Conservation (phyloP, 2,113 vertebrate genomes). For the Ochotona curzoniae region DNA sequence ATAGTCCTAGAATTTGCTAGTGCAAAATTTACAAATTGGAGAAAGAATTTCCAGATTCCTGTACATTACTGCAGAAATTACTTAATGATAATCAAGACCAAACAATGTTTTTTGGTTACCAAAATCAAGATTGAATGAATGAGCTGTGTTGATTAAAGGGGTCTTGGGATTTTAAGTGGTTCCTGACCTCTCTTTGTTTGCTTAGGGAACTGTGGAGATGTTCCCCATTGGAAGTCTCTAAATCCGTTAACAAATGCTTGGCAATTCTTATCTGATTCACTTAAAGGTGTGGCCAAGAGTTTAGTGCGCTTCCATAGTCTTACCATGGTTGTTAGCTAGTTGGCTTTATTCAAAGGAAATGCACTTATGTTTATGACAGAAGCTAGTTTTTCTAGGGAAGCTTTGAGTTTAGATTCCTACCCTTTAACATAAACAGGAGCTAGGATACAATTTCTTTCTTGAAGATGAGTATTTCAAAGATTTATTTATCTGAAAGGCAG, state of each 20-base stretch:
- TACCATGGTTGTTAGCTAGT: not conserved
- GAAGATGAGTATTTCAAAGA: not conserved
- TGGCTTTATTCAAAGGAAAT: conserved; percentile 13
- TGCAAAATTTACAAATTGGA: not conserved
- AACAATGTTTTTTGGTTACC: conserved; percentile 36
- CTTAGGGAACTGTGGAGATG: no score
- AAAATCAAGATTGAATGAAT: conserved; percentile 31
- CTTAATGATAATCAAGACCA: conserved; percentile 38
- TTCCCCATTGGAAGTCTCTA: no score
- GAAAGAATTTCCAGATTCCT: conserved; percentile 24
- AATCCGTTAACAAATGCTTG: no score
- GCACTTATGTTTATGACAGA: not conserved
- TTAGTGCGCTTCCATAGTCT: no score
- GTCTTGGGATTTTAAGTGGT: no score
- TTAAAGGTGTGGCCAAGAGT: no score
- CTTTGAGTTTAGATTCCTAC: not conserved
- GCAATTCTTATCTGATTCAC: no score
- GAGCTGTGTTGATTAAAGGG: not conserved
- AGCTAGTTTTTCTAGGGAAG: not conserved
- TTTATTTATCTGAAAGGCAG: no score
- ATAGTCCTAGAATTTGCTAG: conserved; percentile 4
- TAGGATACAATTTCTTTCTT: not conserved
- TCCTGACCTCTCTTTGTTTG: no score
- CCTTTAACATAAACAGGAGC: not conserved
- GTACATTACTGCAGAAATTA: not conserved